Base-by-base conservation (phyloP, 2,888 invertebrate genomes). In the Nipponacmea schrenckii region DNA sequence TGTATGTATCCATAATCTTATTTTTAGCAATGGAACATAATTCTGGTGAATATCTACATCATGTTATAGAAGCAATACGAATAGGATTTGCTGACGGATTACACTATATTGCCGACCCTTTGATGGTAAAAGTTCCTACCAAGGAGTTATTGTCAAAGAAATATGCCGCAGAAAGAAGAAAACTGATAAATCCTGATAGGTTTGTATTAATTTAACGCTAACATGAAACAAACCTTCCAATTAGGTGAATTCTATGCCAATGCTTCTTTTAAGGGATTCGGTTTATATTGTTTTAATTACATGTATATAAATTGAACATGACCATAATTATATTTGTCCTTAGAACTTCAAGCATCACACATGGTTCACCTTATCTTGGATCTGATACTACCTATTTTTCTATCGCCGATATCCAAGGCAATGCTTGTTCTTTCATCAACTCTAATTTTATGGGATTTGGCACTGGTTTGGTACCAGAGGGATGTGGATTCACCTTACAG, bases 371-470 rank as follows among this genome's bases (percentile, higher is more conserved):
- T 4, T 39, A 74, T 8, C 68, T 62, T 31, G 79, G 81, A 3
- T 78, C 76, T 74, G 86, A 88, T 77, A 90, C 90, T 3, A 87
- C 88, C 1, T 89, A 89, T 77, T 86, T 89, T 73, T 84, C 86
- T 24, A 86, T 85, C 14, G 83, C 87, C 10, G 90, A 90, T 74
- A 77, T 74, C 0, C 77, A 86, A 12, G 89, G 90, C 45, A 89
- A 89, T 75, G 89, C 89, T 1, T 89, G 89, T 76, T 89, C 89
- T n/a, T 89, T 89, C 74, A 89, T 89, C 68, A 89, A 87, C 79
- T 88, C 88, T 71, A 86, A 88, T 75, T 89, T 83, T 77, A 79
- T 80, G 76, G 87, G 87, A 15, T 89, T 90, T 80, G 89, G 89
- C 7, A 85, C 89, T 2, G 87, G 84, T 0, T 81, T 89, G 63